Base-by-base conservation (phyloP, 2,113 vertebrate genomes). In the Menidia beryllina region DNA sequence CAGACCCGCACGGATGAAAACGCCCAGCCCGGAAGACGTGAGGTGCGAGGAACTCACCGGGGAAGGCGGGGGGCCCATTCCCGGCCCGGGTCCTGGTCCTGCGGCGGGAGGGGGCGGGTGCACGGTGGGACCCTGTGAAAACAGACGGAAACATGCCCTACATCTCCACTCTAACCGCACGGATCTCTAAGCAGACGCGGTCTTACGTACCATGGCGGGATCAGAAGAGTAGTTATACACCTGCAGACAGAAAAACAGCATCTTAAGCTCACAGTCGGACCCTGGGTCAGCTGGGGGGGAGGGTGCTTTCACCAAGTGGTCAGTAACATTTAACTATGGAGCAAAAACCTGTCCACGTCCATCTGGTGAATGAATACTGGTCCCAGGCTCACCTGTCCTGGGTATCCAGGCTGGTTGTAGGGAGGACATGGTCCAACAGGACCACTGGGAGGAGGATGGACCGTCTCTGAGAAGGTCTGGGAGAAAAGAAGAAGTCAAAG, bases 391-490 rank as follows among this genome's bases (percentile, higher is more conserved):
- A 89, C 91, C 58, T 13, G 21, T 45, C 65, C 78, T 19, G 81
- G 73, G 45, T 77, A 82, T 62, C 68, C 71, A 0, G 79, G 69
- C 9, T 36, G 20, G 41, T 15, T 71, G 76, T 84, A 85, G 6
- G 84, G 68, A 48, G 87, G 84, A 41, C n/a, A 27, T 0, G 84
- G 87, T 39, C 79, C 74, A 7, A 23, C n/a, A 3, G 87, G 82
- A 13, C 81, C 81, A 13, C 0, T 0, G 1, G 77, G 43, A 17
- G 75, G 79, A 45, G 34, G 20, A 9, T 64, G 55, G 17, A 75
- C 19, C 0, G 2, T 9, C 1, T 38, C 24, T 2, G 79, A 41
- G 11, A 15, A 12, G 1, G 27, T n/a, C 82, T 87, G 49, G 12
- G 62, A 19, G 61, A 23, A 43, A 1, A 61, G 0, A 67, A 4